Conservation (phyloP, 1,140 invertebrate genomes). For the Acyrthosiphon pisum region DNA sequence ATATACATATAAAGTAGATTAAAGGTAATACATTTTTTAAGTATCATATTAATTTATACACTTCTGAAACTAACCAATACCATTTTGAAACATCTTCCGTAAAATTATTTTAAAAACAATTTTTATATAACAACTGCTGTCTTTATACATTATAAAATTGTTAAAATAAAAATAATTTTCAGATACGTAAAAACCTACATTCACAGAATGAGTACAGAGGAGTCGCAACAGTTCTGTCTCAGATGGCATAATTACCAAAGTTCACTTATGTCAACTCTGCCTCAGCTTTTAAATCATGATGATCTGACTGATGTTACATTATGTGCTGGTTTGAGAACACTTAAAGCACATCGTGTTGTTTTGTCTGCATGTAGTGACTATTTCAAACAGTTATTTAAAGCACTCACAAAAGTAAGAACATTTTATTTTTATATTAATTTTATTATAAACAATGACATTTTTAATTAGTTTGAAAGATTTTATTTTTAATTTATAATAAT, state of each 20-base stretch:
- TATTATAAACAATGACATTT: background rate
- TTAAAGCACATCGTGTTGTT: slow-evolving; percentile 86
- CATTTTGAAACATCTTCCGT: background rate
- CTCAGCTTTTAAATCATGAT: slow-evolving; percentile 81
- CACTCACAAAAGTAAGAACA: slow-evolving; percentile 62
- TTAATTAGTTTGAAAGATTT: background rate
- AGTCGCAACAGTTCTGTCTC: slow-evolving; percentile 77
- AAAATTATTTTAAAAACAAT: background rate
- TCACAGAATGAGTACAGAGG: slow-evolving; percentile 65
- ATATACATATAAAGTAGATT: background rate
- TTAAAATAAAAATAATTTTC: slow-evolving; percentile 24
- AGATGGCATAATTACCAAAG: slow-evolving; percentile 81
- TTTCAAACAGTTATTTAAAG: slow-evolving; percentile 88
- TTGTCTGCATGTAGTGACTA: slow-evolving; percentile 91
- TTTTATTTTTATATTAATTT: background rate
- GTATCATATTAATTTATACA: background rate
- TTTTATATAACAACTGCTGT: background rate
- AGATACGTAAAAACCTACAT: slow-evolving; percentile 1
- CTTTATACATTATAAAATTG: background rate
- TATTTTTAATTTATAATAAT: background rate
- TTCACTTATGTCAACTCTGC: slow-evolving; percentile 83
- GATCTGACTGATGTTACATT: slow-evolving; percentile 89
- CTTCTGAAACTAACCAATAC: background rate
- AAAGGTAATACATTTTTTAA: background rate
- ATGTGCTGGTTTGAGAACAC: slow-evolving; percentile 78